Percentiles rank a stretch among this genome's conserved stretches.
These are phyloP conservation scores for Scaeva pyrastri DNA, from an alignment of 2,888 invertebrate genomes.

Conservation along the genomic window DNA sequence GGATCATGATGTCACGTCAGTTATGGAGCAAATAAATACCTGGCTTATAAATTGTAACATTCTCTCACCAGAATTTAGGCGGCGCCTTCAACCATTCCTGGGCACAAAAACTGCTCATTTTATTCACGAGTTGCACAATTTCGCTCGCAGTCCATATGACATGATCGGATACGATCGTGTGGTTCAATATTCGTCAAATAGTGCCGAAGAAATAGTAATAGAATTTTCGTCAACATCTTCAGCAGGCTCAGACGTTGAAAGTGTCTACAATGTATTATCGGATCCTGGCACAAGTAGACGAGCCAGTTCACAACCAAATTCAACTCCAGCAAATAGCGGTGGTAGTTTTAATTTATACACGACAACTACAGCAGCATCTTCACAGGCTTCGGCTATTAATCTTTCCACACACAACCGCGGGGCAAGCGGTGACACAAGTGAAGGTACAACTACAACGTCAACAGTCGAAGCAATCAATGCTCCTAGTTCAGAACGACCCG, in stretches of 20 bases:
- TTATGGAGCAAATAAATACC: conserved; percentile 89
- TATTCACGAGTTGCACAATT: conserved; percentile 94
- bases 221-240: conserved; percentile 80
- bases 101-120: conserved; percentile 92
- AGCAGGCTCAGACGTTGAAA: conserved; percentile 77
- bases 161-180: conserved; percentile 92
- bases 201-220: conserved; percentile 81
- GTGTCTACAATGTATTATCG: conserved; percentile 56
- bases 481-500: conserved; percentile 55
- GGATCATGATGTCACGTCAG: conserved; percentile 87
- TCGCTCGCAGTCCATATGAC: conserved; percentile 94
- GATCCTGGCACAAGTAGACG: conserved; percentile 54
- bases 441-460: conserved; percentile 60
- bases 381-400: conserved; percentile 80
- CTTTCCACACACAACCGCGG: conserved; percentile 81
- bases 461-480: conserved; percentile 46
- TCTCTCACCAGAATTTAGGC: conserved; percentile 87
- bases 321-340: conserved; percentile 56
- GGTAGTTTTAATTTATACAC: conserved; percentile 72
- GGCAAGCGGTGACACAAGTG: conserved; percentile 54
- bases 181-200: conserved; percentile 87
- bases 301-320: conserved; percentile 31
- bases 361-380: conserved; percentile 75
- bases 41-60: conserved; percentile 88
- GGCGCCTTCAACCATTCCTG: conserved; percentile 88